Conservation (phyloP, 2,113 vertebrate genomes). For the Chlorocebus sabaeus region DNA sequence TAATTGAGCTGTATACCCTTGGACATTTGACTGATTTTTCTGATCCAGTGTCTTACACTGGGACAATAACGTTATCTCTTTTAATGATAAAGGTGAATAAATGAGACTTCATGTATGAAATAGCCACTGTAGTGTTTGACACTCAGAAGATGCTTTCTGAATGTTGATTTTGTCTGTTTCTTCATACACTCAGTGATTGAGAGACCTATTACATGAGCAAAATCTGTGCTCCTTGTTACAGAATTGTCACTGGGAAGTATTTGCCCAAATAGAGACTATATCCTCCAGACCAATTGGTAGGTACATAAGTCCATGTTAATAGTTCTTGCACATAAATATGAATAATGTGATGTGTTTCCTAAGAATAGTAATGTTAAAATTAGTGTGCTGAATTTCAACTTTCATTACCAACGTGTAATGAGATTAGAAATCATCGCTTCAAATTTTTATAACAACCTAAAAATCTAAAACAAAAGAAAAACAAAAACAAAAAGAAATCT, state of each 20-base stretch:
- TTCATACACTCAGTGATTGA: not conserved
- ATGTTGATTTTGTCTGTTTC: not conserved
- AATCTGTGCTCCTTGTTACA: not conserved
- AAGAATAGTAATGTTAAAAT: not conserved
- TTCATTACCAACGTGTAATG: not conserved
- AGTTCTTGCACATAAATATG: not conserved
- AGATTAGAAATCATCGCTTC: not conserved
- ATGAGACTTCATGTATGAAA: not conserved
- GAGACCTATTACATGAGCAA: not conserved
- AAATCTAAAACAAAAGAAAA: not conserved
- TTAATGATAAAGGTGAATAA: not conserved
- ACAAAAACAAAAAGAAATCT: not conserved
- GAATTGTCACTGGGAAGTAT: not conserved
- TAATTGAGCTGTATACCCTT: not conserved
- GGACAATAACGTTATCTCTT: not conserved
- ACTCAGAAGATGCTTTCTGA: not conserved
- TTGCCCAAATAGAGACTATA: not conserved
- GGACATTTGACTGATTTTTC: not conserved
- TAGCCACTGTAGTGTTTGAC: not conserved
- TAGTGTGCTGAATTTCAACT: not conserved
- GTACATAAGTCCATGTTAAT: not conserved
- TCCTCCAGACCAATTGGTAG: not conserved
- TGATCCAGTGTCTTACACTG: not conserved
- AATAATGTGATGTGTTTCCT: not conserved
- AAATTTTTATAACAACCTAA: not conserved